Base-by-base conservation (phyloP, 2,888 invertebrate species). In the Ectobius pallidus region DNA sequence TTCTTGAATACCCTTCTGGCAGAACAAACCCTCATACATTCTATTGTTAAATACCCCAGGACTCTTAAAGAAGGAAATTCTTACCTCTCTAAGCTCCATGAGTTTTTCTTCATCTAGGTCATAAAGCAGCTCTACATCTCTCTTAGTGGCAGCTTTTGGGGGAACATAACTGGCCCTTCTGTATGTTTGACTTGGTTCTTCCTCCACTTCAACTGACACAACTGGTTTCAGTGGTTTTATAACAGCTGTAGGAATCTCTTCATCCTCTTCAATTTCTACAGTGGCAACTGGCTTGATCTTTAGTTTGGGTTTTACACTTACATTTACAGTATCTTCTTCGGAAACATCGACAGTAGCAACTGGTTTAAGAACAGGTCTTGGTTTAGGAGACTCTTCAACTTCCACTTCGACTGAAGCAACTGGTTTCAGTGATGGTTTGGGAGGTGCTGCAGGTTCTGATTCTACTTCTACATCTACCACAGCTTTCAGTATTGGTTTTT, bases 21-120 rank as follows among this genome's bases (percentile, higher is more conserved):
- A n/a, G n/a, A n/a, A n/a, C n/a, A n/a, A n/a, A n/a, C n/a, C n/a
- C n/a, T n/a, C n/a, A n/a, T n/a, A n/a, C n/a, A n/a, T n/a, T n/a
- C n/a, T n/a, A n/a, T n/a, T n/a, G n/a, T n/a, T n/a, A n/a, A n/a
- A n/a, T n/a, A n/a, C n/a, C n/a, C n/a, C n/a, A n/a, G n/a, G n/a
- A n/a, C n/a, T n/a, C n/a, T n/a, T n/a, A n/a, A n/a, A n/a, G n/a
- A n/a, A n/a, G n/a, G n/a, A n/a, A n/a, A 7, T 49, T 75, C 61
- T 72, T 82, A 89, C 89, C 86, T 90, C 89, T 82, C 88, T 88
- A n/a, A 90, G 80, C 79, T 90, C 90, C 72, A 86, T 87, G 76
- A 90, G 81, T 81, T 89, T 89, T 74, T 82, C 83, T 78, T 89
- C 87, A 77, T 89, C 89, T 76, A 89, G 81, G 78, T 89, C 88